Evolutionary conservation across 1,140 invertebrate species (phyloP).

Genomic region (Papilio helenus): DNA sequence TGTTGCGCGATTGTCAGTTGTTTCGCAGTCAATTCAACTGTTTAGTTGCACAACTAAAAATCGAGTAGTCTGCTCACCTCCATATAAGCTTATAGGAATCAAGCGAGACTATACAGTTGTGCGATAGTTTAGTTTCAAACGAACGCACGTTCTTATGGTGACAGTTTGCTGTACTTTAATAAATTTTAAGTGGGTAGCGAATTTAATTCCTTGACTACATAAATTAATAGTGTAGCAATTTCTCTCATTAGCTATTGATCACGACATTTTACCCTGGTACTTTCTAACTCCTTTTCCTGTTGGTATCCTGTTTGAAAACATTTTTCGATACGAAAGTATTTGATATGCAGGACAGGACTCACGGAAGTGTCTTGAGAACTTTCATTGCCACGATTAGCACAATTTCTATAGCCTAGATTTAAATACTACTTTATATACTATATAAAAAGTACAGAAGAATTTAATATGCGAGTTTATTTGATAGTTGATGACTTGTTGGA

Average conservation of each 20-base stretch:
- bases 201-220: no score
- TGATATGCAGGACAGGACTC: conserved; percentile 23
- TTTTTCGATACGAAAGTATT: conserved; percentile 1
- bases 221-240: neutral
- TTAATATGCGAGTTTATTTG: neutral
- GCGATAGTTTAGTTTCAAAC: no score
- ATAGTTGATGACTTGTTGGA: neutral
- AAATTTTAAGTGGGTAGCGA: no score
- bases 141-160: no score
- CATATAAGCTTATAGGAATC: no score
- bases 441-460: neutral
- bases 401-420: conserved; percentile 38
- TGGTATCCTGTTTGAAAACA: conserved; percentile 19
- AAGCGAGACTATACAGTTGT: no score
- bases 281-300: conserved; percentile 11
- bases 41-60: no score
- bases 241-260: neutral
- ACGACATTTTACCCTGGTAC: neutral
- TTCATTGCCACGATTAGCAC: conserved; percentile 29
- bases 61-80: no score
- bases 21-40: no score
- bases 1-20: no score
- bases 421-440: neutral
- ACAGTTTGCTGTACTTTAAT: no score
- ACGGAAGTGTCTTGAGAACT: conserved; percentile 25